Percentiles rank a stretch among this genome's conserved stretches.
Evolutionary conservation across 2,113 vertebrate species (phyloP).

Genomic region (Conger conger): DNA sequence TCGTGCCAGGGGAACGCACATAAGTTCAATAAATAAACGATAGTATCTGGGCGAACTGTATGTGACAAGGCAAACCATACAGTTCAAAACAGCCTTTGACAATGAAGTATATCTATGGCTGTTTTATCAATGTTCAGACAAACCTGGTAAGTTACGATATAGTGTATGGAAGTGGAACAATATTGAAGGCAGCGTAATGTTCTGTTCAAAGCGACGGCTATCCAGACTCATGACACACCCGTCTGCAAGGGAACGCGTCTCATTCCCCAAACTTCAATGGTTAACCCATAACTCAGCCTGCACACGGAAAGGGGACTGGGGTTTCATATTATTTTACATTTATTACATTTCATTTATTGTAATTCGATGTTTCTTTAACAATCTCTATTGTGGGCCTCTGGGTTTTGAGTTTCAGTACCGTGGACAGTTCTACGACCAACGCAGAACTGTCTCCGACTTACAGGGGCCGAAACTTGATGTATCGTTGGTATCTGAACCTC

Average conservation of each 20-base stretch:
- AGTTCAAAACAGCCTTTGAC: not conserved
- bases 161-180: not conserved
- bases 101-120: not conserved
- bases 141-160: not conserved
- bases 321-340: not conserved
- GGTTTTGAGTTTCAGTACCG: slow-evolving; percentile 9
- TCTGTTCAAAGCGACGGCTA: not conserved
- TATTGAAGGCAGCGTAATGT: not conserved
- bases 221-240: not conserved
- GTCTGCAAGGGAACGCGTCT: not conserved
- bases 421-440: not conserved
- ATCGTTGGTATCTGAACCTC: not conserved
- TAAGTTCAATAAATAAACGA: not conserved
- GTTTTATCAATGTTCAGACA: not conserved
- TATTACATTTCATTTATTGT: not conserved
- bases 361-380: not conserved
- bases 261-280: not conserved
- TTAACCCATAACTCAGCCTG: not conserved
- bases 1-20: not conserved
- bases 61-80: not conserved
- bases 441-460: not conserved
- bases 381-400: not conserved
- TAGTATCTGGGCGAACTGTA: not conserved
- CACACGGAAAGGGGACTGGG: not conserved
- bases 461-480: not conserved